phyloP scores from a whole-genome alignment of 2,888 invertebrate genomes.

The Anoplius nigerrimus region DNA sequence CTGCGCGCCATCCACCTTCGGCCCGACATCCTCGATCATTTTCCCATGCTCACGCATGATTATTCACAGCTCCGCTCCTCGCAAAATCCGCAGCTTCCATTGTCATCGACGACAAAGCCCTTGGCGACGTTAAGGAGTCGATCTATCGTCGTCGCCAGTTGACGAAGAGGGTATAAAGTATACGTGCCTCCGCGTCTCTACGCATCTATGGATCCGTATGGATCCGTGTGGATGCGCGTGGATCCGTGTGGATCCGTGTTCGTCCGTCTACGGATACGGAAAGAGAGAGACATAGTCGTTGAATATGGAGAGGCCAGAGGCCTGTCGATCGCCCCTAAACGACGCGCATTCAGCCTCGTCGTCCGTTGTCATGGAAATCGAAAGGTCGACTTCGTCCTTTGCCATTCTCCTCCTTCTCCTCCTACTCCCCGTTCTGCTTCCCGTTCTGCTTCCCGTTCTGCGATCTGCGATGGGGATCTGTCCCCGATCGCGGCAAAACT shows the following conservation, averaged over 20 bases:
- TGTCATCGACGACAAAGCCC: constrained; percentile 56
- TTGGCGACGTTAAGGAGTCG: constrained; percentile 63
- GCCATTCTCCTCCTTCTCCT: constrained; percentile 12
- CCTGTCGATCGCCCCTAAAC: constrained; percentile 67
- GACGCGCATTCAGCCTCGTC: constrained; percentile 55
- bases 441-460: no score
- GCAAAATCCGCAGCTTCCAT: constrained; percentile 26
- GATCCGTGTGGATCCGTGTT: no score
- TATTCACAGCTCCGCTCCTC: constrained; percentile 20
- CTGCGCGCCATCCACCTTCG: no score
- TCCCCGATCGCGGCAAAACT: no score
- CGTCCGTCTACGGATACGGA: no score
- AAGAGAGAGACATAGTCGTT: constrained; percentile 56
- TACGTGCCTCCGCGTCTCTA: no score
- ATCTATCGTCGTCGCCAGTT: constrained; percentile 54
- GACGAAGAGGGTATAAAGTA: constrained; percentile 60
- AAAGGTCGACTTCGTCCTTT: constrained; percentile 50
- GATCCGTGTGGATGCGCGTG: no score
- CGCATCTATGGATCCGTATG: no score
- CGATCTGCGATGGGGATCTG: no score
- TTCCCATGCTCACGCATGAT: constrained; percentile 20
- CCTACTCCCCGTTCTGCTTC: no score
- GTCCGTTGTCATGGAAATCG: constrained; percentile 60
- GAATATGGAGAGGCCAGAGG: constrained; percentile 64
- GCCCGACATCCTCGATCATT: constrained; percentile 13